A percentile compares a stretch with the other conserved stretches of the same genome.
Conservation (phyloP, 2,888 invertebrate species). For the Pheosia tremula region DNA sequence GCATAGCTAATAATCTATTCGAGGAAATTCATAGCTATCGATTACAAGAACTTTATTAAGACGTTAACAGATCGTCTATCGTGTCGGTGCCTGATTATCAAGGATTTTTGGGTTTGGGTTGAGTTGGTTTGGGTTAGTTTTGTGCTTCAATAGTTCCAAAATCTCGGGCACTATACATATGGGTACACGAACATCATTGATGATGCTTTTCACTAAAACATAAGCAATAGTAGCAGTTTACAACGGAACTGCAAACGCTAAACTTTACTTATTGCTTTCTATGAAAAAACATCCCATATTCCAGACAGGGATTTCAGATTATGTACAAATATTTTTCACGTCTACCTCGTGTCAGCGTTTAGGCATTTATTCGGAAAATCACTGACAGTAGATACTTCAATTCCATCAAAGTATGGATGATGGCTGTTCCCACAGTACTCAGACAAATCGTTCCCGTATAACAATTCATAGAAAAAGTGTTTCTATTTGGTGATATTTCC, state of each 20-base stretch:
- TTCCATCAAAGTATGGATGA: constrained; percentile 3
- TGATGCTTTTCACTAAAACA: too few species aligned
- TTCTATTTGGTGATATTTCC: constrained; percentile 1
- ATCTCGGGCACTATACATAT: too few species aligned
- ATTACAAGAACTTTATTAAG: background rate
- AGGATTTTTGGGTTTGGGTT: too few species aligned
- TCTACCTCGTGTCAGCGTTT: background rate
- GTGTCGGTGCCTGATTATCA: too few species aligned
- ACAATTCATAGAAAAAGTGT: constrained; percentile 3
- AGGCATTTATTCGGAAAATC: background rate
- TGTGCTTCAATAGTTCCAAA: too few species aligned
- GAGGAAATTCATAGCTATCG: background rate
- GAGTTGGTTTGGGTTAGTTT: too few species aligned
- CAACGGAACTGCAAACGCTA: too few species aligned
- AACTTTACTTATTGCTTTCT: background rate
- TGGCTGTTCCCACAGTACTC: background rate
- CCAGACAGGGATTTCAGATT: background rate
- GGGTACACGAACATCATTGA: too few species aligned
- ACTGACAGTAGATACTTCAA: background rate
- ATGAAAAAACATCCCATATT: background rate
- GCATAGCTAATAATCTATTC: background rate
- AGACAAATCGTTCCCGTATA: constrained; percentile 3
- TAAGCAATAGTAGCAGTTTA: too few species aligned
- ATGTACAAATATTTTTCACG: background rate
- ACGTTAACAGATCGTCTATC: too few species aligned